Conservation (phyloP, 2,797 vertebrate genomes). For the Myiothlypis chrysogaster region DNA sequence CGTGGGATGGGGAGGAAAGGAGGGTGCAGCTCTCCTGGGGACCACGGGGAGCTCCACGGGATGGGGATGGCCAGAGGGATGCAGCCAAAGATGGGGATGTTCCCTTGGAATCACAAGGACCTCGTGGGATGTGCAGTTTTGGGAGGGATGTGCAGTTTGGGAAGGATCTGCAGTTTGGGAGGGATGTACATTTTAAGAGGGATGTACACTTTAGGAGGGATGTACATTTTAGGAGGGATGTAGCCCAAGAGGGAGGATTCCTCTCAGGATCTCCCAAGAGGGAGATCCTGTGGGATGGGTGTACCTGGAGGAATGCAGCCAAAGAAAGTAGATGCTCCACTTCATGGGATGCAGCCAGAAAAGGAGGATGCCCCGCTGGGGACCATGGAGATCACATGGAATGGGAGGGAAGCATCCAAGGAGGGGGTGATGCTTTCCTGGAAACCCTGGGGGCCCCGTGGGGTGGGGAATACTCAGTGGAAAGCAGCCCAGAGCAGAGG, state of each 20-base stretch:
- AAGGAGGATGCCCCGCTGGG: not conserved
- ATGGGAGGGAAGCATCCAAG: not conserved
- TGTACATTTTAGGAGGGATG: not conserved
- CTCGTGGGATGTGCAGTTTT: not conserved
- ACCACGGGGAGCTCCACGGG: rapidly evolving
- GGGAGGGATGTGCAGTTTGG: not conserved
- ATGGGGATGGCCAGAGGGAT: not conserved
- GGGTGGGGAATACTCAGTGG: not conserved
- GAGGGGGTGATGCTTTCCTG: rapidly evolving
- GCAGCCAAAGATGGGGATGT: not conserved
- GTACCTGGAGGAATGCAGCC: not conserved
- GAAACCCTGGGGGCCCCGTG: rapidly evolving
- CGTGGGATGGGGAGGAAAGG: rapidly evolving
- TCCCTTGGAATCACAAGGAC: rapidly evolving
- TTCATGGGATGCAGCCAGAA: too few species aligned
- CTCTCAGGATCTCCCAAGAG: too few species aligned
- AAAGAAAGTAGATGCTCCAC: not conserved
- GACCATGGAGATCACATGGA: not conserved
- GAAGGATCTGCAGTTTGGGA: not conserved
- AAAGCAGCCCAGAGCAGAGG: not conserved
- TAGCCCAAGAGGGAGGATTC: not conserved
- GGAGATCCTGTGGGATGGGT: not conserved
- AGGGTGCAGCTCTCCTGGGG: not conserved
- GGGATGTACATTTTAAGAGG: not conserved
- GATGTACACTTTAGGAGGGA: not conserved